A percentile compares a stretch with the other conserved stretches of the same genome.
These are phyloP conservation scores for Dyspetes luteomarginatus DNA, from an alignment of 2,888 invertebrate species.

Conservation along the genomic window DNA sequence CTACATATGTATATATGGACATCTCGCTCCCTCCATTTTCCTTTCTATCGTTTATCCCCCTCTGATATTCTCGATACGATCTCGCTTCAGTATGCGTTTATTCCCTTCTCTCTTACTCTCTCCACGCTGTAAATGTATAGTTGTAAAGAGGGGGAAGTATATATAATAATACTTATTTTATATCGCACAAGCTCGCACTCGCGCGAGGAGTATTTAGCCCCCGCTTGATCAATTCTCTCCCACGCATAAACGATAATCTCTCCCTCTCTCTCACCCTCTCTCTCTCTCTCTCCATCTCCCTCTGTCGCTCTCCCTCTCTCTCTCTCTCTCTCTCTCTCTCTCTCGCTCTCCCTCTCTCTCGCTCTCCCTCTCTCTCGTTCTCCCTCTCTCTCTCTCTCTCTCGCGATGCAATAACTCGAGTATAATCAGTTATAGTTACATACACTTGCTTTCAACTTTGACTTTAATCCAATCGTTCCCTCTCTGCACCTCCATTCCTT, in stretches of 20 bases:
- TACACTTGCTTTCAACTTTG: slow-evolving; percentile 66
- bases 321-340: no score
- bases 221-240: slow-evolving; percentile 50
- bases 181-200: neutral
- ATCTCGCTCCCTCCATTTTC: neutral
- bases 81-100: neutral
- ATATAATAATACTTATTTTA: slow-evolving; percentile 19
- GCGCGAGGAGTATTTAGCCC: neutral
- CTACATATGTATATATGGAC: neutral
- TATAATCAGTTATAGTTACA: slow-evolving; percentile 68
- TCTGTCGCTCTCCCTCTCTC: no score
- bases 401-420: slow-evolving; percentile 47
- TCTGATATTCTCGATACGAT: neutral
- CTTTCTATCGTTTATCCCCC: neutral
- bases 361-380: no score
- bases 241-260: slow-evolving; percentile 43
- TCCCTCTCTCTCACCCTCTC: no score
- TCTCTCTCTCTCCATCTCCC: no score
- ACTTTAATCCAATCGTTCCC: slow-evolving; percentile 66
- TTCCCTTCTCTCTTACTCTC: neutral
- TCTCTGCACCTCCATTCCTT: slow-evolving; percentile 23
- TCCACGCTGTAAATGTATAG: neutral
- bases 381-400: neutral
- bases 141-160: no score
- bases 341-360: no score